Conservation (phyloP, 2,113 vertebrate genomes). For the Apus apus region DNA sequence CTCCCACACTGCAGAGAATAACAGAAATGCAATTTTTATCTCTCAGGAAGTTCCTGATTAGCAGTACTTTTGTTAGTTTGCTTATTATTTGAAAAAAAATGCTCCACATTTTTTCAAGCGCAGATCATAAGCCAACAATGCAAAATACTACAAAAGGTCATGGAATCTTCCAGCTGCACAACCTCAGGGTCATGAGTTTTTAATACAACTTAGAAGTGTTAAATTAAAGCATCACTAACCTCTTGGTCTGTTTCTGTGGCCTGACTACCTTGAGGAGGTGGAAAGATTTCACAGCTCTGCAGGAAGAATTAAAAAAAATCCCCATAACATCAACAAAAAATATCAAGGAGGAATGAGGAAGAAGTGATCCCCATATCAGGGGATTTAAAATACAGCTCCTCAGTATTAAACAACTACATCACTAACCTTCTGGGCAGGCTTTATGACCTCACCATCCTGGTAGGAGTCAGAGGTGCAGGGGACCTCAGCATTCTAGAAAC, state of each 20-base stretch:
- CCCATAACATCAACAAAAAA: neutral
- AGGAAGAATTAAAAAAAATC: neutral
- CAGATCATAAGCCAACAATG: neutral
- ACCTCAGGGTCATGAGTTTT: rapidly evolving
- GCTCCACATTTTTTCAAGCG: neutral
- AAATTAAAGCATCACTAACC: slow-evolving; percentile 71
- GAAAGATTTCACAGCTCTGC: slow-evolving; percentile 62
- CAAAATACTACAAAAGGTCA: neutral
- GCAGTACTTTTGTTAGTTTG: neutral
- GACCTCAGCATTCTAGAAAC: neutral
- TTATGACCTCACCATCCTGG: neutral
- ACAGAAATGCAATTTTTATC: neutral
- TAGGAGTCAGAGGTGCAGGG: neutral
- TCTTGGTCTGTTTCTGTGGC: slow-evolving; percentile 77
- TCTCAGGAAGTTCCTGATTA: neutral
- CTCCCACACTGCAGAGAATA: neutral
- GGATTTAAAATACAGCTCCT: neutral
- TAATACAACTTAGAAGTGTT: neutral
- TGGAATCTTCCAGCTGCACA: neutral
- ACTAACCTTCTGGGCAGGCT: slow-evolving; percentile 5
- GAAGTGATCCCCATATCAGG: neutral
- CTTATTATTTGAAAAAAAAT: neutral
- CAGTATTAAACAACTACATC: neutral
- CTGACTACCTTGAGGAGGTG: slow-evolving; percentile 33
- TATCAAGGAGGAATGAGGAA: neutral